Evolutionary conservation across 2,888 invertebrate species (phyloP), one percentile per base, ranked within the genome.

Genomic region (Cataglyphis albicans): DNA sequence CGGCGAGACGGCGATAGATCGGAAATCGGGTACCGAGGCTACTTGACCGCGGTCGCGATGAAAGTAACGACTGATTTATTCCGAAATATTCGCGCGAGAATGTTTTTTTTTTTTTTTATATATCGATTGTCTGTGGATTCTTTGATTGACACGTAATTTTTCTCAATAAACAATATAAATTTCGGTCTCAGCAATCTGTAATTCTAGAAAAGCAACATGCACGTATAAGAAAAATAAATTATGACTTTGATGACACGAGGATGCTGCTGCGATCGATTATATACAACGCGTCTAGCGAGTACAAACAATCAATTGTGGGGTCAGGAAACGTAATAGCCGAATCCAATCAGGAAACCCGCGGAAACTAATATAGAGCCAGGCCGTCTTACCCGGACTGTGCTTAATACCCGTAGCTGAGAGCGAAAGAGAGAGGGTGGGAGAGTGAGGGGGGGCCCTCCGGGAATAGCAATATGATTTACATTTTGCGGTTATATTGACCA

Each of bases 401-500:
- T 90, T 90, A 90, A 91, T 91, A 90, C 91, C 55, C 68, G 74
- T 80, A 73, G 52, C 29, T 59, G 25, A 29, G 73, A 70, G 25
- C 0, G 21, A 52, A 15, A 38, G 73, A 44, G 59, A 52, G 44
- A 59, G 59, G 44, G 64, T 18, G 52, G 18, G 57, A 81, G 83
- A 68, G 86, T 84, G 29, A 84, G 81, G 72, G 57, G 80, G 68
- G 57, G 80, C 85, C 88, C 88, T 81, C 80, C 65, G 87, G 91
- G 91, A 92, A 91, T 90, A 91, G 93, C 93, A 94, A 94, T 94
- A 93, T 93, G 94, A 94, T 94, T 94, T 94, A 94, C 94, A 94
- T 94, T 94, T 94, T 94, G 91, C 88, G 91, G 92, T 91, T 93
- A 94, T 94, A 94, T 94, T 93, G 94, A 94, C 94, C 94, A 94